These are phyloP conservation scores for Mionectes macconnelli DNA, from an alignment of 2,113 vertebrate species.

Conservation along the genomic window DNA sequence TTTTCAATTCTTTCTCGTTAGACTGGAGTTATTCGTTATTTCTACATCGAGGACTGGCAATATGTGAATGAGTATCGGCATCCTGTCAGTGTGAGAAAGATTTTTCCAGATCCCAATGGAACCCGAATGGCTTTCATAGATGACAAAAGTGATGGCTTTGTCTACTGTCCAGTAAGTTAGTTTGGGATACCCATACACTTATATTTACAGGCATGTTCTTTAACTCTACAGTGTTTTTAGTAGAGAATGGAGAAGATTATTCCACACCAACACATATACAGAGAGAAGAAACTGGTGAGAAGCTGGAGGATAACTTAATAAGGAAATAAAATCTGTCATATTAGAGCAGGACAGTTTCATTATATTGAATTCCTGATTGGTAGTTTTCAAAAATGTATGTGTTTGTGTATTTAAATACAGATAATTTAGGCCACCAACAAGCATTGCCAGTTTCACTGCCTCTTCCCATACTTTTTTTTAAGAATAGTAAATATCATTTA, in stretches of 20 bases:
- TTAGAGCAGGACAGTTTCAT: neutral
- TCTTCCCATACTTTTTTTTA: neutral
- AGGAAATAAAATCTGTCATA: neutral
- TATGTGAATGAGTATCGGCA: constrained; percentile 89
- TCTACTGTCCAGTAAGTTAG: constrained; percentile 87
- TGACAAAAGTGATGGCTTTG: constrained; percentile 91
- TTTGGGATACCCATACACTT: neutral
- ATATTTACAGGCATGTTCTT: neutral
- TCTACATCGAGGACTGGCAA: constrained; percentile 93
- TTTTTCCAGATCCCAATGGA: constrained; percentile 91
- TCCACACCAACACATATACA: neutral
- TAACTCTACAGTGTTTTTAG: neutral
- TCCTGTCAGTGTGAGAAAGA: constrained; percentile 86
- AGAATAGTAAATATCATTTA: neutral
- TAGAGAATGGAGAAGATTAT: neutral
- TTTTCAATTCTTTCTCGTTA: constrained; percentile 46
- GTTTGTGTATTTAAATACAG: neutral
- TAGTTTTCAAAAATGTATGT: neutral
- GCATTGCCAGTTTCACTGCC: neutral
- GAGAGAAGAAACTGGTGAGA: neutral
- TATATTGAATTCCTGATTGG: neutral
- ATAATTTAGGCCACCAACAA: neutral
- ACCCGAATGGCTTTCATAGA: constrained; percentile 91
- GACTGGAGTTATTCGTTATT: constrained; percentile 87
- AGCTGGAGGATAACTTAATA: neutral